Percentiles rank a stretch among this genome's conserved stretches.
These are phyloP conservation scores for Augochlora pura DNA, from an alignment of 1,140 invertebrate genomes.

Conservation along the genomic window DNA sequence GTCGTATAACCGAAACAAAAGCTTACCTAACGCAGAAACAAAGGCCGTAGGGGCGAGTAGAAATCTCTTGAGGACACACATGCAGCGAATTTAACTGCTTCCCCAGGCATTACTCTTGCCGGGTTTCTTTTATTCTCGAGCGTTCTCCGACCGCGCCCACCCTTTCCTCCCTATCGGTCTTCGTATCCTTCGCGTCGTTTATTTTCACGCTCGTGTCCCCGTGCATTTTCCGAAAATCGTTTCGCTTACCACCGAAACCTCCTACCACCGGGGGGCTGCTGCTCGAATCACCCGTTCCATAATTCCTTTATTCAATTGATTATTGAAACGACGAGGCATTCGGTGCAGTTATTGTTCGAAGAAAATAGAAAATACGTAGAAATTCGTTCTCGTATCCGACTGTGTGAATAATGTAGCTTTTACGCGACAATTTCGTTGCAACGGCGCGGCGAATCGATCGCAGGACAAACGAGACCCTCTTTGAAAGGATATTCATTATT, in stretches of 20 bases:
- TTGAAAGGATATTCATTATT: slow-evolving; percentile 57
- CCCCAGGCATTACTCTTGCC: slow-evolving; percentile 77
- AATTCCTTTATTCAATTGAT: too few species aligned
- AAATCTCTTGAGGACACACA: slow-evolving; percentile 76
- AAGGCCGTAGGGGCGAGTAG: slow-evolving; percentile 72
- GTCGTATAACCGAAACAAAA: slow-evolving; percentile 80
- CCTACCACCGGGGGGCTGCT: too few species aligned
- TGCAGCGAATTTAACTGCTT: slow-evolving; percentile 80
- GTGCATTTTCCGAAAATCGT: not conserved
- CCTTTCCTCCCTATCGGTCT: slow-evolving; percentile 15
- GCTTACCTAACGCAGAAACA: slow-evolving; percentile 78
- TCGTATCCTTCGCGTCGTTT: slow-evolving; percentile 6
- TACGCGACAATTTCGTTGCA: too few species aligned
- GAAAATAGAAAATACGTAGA: too few species aligned
- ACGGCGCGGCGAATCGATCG: slow-evolving; percentile 31
- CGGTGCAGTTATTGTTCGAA: too few species aligned
- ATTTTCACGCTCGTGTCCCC: not conserved
- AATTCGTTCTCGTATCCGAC: too few species aligned
- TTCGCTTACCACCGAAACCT: not conserved
- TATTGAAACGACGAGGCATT: too few species aligned
- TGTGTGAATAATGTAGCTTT: too few species aligned
- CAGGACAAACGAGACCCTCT: slow-evolving; percentile 38
- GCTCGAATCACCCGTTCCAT: too few species aligned
- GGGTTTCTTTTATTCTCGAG: slow-evolving; percentile 76
- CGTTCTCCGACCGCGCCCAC: slow-evolving; percentile 53